Evolutionary conservation across 2,888 invertebrate species (phyloP), one percentile per base, ranked within the genome.

Genomic region (Allacma fusca): DNA sequence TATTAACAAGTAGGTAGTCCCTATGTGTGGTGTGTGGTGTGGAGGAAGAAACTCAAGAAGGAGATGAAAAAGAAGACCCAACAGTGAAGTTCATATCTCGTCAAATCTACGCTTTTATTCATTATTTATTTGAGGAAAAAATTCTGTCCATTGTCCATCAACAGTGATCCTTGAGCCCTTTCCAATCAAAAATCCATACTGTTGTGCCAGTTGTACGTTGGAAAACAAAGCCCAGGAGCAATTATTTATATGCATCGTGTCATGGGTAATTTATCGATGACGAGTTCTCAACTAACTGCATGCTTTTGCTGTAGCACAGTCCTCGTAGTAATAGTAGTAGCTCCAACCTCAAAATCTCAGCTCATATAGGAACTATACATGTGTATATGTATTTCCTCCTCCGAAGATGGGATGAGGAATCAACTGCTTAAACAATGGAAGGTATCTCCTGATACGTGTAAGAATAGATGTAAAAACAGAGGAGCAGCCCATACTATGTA

Each of bases 191-290:
- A 76, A 79, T 57, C 72, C 77, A 77, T 72, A 57, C 26, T 74
- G 50, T 40, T 40, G 7, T 23, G 16, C 19, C 24, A 13, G 44
- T 69, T 68, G 76, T 23, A 28, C 26, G 71, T 64, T 34, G 21
- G 76, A 62, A 57, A 79, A 78, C 76, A 78, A 80, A 80, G 79
- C 79, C 80, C 80, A 77, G 78, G 76, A 79, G 79, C 79, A 80
- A 80, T 79, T 79, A 79, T 80, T 79, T 80, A 78, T 71, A 75
- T 75, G 69, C 68, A 70, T 75, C 78, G 69, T 79, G 80, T 80
- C 80, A 80, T 23, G 75, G 77, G 75, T 80, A 80, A 80, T 80
- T 80, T 80, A 80, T 80, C 77, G 80, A 80, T 80, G 80, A 80
- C 75, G 74, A 80, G 76, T 64, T 68, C 34, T 23, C 40, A 69